A percentile compares a stretch with the other conserved stretches of the same genome.
These are phyloP conservation scores for Ia io DNA, from an alignment of 2,113 vertebrate species.

Conservation along the genomic window DNA sequence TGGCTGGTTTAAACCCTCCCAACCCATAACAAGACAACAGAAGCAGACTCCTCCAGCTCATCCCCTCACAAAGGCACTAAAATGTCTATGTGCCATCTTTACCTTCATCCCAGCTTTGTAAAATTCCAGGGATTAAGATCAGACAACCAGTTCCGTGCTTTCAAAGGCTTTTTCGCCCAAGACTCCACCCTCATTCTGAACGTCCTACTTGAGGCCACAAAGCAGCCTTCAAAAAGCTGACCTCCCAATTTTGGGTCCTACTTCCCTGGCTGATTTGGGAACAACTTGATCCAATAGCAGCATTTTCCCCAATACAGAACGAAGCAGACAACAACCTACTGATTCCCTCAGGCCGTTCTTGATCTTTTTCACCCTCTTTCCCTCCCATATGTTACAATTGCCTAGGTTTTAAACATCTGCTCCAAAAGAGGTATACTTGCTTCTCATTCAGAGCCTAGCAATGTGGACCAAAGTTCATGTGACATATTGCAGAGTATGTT, in stretches of 20 bases:
- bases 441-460: constrained; percentile 58
- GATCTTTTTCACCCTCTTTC: constrained; percentile 7
- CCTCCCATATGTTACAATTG: constrained; percentile 51
- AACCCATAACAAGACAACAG: background rate
- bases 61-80: background rate
- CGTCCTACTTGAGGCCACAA: background rate
- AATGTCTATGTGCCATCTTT: background rate
- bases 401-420: constrained; percentile 71
- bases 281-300: background rate
- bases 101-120: background rate
- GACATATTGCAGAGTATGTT: constrained; percentile 70
- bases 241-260: background rate
- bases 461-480: constrained; percentile 78
- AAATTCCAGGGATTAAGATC: background rate
- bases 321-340: constrained; percentile 7
- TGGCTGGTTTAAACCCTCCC: background rate
- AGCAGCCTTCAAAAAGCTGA: background rate
- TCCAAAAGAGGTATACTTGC: constrained; percentile 66
- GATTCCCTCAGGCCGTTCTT: background rate
- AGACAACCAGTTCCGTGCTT: background rate
- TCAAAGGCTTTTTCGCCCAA: background rate
- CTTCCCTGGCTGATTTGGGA: background rate
- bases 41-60: background rate
- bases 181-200: background rate
- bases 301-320: background rate